Conservation (phyloP, 2,888 invertebrate genomes). For the Deilephila porcellus region DNA sequence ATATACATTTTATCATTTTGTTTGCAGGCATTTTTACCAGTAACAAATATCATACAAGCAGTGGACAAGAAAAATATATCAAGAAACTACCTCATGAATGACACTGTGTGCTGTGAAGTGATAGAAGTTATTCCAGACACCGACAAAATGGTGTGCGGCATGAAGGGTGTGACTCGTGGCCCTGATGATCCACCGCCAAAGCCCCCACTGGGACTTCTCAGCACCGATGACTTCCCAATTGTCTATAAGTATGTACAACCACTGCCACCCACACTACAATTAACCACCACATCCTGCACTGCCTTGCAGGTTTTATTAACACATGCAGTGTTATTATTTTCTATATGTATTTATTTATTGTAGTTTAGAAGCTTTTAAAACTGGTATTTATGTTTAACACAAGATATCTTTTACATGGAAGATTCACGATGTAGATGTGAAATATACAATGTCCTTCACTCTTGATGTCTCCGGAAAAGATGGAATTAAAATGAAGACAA, state of each 20-base stretch:
- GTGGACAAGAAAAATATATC: constrained; percentile 92
- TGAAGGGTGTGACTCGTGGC: constrained; percentile 90
- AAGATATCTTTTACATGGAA: constrained; percentile 28
- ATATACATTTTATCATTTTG: constrained; percentile 31
- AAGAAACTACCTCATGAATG: constrained; percentile 91
- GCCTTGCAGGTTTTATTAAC: constrained; percentile 63
- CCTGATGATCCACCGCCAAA: constrained; percentile 89
- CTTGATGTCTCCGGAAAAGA: constrained; percentile 15
- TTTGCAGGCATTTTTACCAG: constrained; percentile 87
- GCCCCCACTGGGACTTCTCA: constrained; percentile 92
- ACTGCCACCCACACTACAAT: constrained; percentile 31
- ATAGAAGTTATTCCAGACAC: constrained; percentile 94
- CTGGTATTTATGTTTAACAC: constrained; percentile 30
- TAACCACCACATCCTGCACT: constrained; percentile 62
- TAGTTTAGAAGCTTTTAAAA: constrained; percentile 49
- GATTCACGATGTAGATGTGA: not conserved
- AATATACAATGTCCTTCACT: constrained; percentile 14
- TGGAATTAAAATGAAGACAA: constrained; percentile 17
- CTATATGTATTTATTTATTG: constrained; percentile 68
- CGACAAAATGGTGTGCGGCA: constrained; percentile 94
- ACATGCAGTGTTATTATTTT: constrained; percentile 60
- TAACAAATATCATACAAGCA: constrained; percentile 89
- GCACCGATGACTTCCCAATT: constrained; percentile 91
- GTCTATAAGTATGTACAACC: constrained; percentile 90
- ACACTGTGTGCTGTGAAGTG: constrained; percentile 94